These are phyloP conservation scores for Harpalus rubripes DNA, from an alignment of 2,888 invertebrate genomes.

Conservation along the genomic window DNA sequence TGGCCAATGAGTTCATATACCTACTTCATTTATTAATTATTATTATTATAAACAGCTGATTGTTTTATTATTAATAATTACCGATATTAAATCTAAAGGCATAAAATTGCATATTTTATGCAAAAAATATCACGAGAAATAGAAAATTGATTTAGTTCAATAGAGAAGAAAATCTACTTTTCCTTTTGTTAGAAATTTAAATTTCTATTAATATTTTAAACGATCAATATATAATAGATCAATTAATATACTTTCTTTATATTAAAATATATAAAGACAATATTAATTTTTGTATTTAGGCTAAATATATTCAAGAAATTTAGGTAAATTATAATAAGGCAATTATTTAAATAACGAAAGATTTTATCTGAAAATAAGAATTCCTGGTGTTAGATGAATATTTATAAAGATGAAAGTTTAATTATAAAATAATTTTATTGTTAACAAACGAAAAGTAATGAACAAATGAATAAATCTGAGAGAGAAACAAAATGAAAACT, in stretches of 20 bases:
- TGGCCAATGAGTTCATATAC: no score
- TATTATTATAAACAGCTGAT: background rate
- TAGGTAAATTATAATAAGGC: slow-evolving; percentile 38
- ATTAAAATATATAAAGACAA: background rate
- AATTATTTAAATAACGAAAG: slow-evolving; percentile 17
- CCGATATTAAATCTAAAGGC: slow-evolving; percentile 1
- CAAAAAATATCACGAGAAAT: slow-evolving; percentile 39
- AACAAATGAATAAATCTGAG: no score
- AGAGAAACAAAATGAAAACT: no score
- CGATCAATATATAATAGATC: background rate
- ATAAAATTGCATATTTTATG: slow-evolving; percentile 17
- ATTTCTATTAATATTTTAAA: slow-evolving; percentile 41
- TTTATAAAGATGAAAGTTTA: slow-evolving; percentile 29
- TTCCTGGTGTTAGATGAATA: slow-evolving; percentile 47
- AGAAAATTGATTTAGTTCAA: slow-evolving; percentile 58
- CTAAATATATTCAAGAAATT: slow-evolving; percentile 25
- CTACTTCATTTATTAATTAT: no score
- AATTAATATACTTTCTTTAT: slow-evolving; percentile 13
- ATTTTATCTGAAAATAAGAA: slow-evolving; percentile 40
- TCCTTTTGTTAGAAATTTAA: slow-evolving; percentile 43
- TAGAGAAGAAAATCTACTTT: slow-evolving; percentile 63
- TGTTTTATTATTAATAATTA: slow-evolving; percentile 6
- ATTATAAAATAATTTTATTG: no score
- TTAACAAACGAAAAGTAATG: no score
- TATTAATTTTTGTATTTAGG: slow-evolving; percentile 38